Evolutionary conservation across 2,888 invertebrate species (phyloP).

Genomic region (Pristionchus fissidentatus): DNA sequence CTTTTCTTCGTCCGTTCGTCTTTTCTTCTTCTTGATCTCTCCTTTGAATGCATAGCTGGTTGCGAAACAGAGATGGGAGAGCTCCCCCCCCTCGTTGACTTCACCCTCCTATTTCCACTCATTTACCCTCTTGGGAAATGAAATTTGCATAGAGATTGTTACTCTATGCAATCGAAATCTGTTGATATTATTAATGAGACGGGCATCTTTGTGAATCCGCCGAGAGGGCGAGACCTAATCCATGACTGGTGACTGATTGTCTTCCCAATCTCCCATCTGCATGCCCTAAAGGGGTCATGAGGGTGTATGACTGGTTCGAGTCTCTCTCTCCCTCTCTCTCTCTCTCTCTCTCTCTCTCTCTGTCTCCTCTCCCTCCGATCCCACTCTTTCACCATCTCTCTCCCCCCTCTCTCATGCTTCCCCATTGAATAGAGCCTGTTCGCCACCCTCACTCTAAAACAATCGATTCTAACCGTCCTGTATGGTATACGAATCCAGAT

Average conservation of each 20-base stretch:
- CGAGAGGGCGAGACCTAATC: constrained; percentile 5
- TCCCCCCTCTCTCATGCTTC: constrained; percentile 27
- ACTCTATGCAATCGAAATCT: background rate
- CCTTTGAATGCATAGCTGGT: constrained; percentile 34
- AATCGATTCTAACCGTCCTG: constrained; percentile 46
- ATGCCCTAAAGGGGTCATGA: constrained; percentile 45
- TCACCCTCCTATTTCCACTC: background rate
- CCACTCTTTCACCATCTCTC: constrained; percentile 16
- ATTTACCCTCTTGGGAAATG: constrained; percentile 30
- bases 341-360: constrained; percentile 6
- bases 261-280: background rate
- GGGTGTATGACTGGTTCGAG: constrained; percentile 12
- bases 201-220: background rate
- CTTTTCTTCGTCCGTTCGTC: constrained; percentile 6
- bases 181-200: background rate
- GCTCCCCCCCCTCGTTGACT: background rate
- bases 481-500: too few species aligned
- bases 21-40: background rate
- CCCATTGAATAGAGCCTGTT: constrained; percentile 43
- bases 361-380: background rate
- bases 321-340: background rate
- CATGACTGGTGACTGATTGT: constrained; percentile 14
- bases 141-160: constrained; percentile 1
- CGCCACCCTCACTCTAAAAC: constrained; percentile 42
- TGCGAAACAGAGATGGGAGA: constrained; percentile 23